phyloP scores from a whole-genome alignment of 2,888 invertebrate genomes.

The Xestia c-nigrum region DNA sequence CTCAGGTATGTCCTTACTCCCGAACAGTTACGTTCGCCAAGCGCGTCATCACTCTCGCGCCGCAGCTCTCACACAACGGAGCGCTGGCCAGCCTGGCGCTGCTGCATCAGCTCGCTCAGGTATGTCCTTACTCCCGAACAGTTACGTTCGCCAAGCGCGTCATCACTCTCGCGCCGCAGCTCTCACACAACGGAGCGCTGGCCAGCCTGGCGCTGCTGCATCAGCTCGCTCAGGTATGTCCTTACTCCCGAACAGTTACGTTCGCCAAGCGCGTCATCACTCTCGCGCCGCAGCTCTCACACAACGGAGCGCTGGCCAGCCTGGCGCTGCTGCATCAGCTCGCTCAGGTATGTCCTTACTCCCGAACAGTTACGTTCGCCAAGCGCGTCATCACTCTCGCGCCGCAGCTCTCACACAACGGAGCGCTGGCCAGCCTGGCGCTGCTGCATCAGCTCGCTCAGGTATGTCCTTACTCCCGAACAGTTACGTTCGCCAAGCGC shows the following conservation, averaged over 20 bases:
- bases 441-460: slow-evolving; percentile 91
- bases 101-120: slow-evolving; percentile 91
- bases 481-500: slow-evolving; percentile 98
- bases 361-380: slow-evolving; percentile 93
- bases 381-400: slow-evolving; percentile 94
- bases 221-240: slow-evolving; percentile 91
- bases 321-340: slow-evolving; percentile 90
- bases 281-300: slow-evolving; percentile 92
- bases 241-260: slow-evolving; percentile 78
- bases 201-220: slow-evolving; percentile 91
- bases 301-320: slow-evolving; percentile 93
- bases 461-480: slow-evolving; percentile 78
- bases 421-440: slow-evolving; percentile 92
- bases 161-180: slow-evolving; percentile 92
- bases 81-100: slow-evolving; percentile 93
- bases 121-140: slow-evolving; percentile 71
- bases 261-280: slow-evolving; percentile 96
- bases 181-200: slow-evolving; percentile 93
- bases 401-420: slow-evolving; percentile 92
- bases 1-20: slow-evolving; percentile 89
- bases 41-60: slow-evolving; percentile 92
- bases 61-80: slow-evolving; percentile 93
- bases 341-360: slow-evolving; percentile 90
- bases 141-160: slow-evolving; percentile 97
- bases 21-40: slow-evolving; percentile 96